Conservation (phyloP, 2,888 invertebrate genomes). For the Cosmopolites sordidus region DNA sequence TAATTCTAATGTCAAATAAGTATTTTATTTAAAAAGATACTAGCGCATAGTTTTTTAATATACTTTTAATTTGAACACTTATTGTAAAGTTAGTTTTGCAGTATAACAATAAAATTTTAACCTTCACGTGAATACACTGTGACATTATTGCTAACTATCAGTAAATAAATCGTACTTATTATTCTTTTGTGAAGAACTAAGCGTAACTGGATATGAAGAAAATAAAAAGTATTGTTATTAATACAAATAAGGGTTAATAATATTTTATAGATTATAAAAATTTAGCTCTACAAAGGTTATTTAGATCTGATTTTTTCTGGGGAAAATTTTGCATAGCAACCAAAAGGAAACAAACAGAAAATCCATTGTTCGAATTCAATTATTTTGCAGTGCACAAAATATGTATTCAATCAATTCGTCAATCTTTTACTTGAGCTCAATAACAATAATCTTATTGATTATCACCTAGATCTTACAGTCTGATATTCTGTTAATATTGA, state of each 20-base stretch:
- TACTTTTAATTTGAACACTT: background rate
- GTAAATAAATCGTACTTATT: conserved; percentile 20
- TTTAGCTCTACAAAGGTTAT: conserved; percentile 11
- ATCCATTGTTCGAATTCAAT: background rate
- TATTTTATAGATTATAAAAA: conserved; percentile 55
- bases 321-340: conserved; percentile 18
- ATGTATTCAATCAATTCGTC: no score
- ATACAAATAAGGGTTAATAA: conserved; percentile 50
- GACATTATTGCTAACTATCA: conserved; percentile 32
- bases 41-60: background rate
- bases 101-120: background rate
- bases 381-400: background rate
- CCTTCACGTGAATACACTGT: conserved; percentile 41
- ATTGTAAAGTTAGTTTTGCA: background rate
- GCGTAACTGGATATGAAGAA: conserved; percentile 33
- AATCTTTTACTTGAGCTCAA: no score
- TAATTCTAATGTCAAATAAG: no score
- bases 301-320: conserved; percentile 19
- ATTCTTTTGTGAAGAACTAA: conserved; percentile 40
- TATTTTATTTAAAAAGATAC: no score
- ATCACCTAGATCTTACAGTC: no score
- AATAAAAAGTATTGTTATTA: conserved; percentile 47
- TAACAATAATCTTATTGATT: no score
- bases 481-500: no score
- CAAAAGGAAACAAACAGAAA: background rate